A percentile compares a stretch with the other conserved stretches of the same genome.
Conservation (phyloP, 2,113 vertebrate species). For the Aythya baeri region DNA sequence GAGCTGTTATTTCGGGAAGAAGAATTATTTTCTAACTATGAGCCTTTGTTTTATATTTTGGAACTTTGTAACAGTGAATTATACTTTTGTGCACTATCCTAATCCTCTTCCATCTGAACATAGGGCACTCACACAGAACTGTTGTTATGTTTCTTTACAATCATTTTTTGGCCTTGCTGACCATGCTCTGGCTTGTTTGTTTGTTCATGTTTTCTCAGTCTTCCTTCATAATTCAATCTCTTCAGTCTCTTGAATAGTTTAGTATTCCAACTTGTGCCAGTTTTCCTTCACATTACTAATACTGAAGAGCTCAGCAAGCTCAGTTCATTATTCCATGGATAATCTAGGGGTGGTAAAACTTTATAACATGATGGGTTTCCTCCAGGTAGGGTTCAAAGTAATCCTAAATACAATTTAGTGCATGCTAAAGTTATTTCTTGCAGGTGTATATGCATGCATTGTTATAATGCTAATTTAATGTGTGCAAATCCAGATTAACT, state of each 20-base stretch:
- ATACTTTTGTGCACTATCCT: slow-evolving; percentile 6
- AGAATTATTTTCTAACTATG: slow-evolving; percentile 54
- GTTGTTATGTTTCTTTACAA: background rate
- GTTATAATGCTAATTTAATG: slow-evolving; percentile 2
- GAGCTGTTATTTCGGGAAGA: slow-evolving; percentile 15
- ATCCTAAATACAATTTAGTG: slow-evolving; percentile 17
- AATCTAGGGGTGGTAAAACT: background rate
- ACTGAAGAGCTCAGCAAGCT: background rate
- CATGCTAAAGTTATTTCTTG: slow-evolving; percentile 36
- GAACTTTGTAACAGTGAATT: slow-evolving; percentile 16
- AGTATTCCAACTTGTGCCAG: background rate
- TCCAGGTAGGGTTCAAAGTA: slow-evolving; percentile 23
- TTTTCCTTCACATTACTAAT: background rate
- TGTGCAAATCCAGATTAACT: slow-evolving; percentile 2
- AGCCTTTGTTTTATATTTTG: slow-evolving; percentile 54
- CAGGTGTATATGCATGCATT: background rate
- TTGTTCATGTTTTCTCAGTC: background rate
- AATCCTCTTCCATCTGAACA: background rate
- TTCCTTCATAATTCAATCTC: background rate
- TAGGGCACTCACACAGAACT: background rate
- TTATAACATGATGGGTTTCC: background rate
- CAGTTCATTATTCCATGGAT: background rate
- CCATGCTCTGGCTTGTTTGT: background rate
- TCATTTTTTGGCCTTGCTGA: background rate
- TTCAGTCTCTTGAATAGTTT: background rate